Evolutionary conservation across 2,797 vertebrate species (phyloP).

Genomic region (Spheniscus humboldti): DNA sequence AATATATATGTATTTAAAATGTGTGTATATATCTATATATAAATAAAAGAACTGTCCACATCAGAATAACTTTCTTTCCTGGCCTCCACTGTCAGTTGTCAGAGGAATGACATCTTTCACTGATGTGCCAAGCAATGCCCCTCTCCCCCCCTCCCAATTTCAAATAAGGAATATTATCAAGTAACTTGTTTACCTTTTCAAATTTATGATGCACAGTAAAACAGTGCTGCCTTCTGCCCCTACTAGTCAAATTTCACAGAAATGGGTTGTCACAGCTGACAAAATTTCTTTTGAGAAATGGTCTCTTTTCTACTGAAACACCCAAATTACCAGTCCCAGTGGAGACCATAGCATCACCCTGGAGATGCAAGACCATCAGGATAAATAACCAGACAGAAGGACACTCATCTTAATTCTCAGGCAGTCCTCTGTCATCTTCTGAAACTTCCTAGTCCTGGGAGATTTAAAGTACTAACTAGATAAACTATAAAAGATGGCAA

Average conservation of each 20-base stretch:
- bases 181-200: constrained; percentile 52
- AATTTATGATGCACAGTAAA: constrained; percentile 5
- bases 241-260: constrained; percentile 32
- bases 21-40: neutral
- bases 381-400: constrained; percentile 56
- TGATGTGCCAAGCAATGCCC: neutral
- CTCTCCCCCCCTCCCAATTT: neutral
- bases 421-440: constrained; percentile 57
- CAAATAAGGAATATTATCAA: neutral
- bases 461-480: constrained; percentile 67
- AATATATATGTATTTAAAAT: neutral
- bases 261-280: constrained; percentile 51
- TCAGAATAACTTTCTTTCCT: neutral
- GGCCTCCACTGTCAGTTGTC: neutral
- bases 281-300: constrained; percentile 57
- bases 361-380: constrained; percentile 50
- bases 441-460: constrained; percentile 57
- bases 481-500: constrained; percentile 68
- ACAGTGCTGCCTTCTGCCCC: neutral
- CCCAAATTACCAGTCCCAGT: constrained; percentile 53
- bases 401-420: constrained; percentile 66
- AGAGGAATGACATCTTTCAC: neutral
- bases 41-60: neutral
- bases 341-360: constrained; percentile 19
- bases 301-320: constrained; percentile 56